Percentiles rank a stretch among this genome's conserved stretches.
These are phyloP conservation scores for Pseudochromis fuscus DNA, from an alignment of 2,797 vertebrate species.

Conservation along the genomic window DNA sequence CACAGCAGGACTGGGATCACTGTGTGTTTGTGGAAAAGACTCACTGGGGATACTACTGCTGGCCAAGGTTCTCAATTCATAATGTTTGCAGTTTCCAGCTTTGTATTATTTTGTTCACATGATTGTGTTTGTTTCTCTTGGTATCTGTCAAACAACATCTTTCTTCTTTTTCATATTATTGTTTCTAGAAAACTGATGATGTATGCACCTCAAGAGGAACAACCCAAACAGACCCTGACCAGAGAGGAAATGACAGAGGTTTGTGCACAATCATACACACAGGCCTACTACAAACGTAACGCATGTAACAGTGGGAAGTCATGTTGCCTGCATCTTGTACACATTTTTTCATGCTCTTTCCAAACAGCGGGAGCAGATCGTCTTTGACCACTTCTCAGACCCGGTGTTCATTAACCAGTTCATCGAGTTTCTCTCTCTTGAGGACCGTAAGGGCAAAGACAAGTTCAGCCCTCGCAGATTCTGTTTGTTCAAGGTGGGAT, in stretches of 20 bases:
- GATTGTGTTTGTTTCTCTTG: not conserved
- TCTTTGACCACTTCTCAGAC: constrained; percentile 97
- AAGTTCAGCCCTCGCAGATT: constrained; percentile 98
- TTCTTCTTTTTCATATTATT: constrained; percentile 20
- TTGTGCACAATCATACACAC: constrained; percentile 25
- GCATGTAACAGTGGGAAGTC: not conserved
- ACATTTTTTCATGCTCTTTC: not conserved
- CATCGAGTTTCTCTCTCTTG: constrained; percentile 95
- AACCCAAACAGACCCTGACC: constrained; percentile 90
- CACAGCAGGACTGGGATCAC: constrained; percentile 90
- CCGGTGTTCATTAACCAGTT: constrained; percentile 94
- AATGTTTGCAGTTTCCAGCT: not conserved
- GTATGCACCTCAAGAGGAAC: constrained; percentile 91
- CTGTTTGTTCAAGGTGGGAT: constrained; percentile 96
- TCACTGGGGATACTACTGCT: constrained; percentile 97
- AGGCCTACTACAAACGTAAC: not conserved
- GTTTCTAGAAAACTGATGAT: constrained; percentile 89
- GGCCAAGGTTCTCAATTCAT: constrained; percentile 89
- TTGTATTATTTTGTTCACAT: not conserved
- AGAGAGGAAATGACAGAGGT: constrained; percentile 95
- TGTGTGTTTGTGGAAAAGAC: constrained; percentile 97
- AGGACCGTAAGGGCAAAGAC: constrained; percentile 98
- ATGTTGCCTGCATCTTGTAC: not conserved
- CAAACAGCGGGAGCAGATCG: constrained; percentile 92
- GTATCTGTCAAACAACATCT: not conserved